Conservation (phyloP, 2,797 vertebrate species). For the Etheostoma perlongum region DNA sequence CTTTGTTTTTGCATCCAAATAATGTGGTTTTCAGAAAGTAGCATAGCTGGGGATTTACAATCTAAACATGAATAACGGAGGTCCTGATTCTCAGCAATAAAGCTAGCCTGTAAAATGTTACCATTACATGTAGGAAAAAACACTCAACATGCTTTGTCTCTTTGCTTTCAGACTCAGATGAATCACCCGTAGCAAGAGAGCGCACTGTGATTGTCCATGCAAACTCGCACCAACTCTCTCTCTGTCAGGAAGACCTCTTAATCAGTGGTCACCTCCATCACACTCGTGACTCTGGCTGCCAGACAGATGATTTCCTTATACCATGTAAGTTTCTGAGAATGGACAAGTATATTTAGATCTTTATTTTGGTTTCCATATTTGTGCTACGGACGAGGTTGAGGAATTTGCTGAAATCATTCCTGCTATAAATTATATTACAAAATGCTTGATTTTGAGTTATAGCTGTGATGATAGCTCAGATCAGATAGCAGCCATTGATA, state of each 20-base stretch:
- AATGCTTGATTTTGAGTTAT: constrained; percentile 17
- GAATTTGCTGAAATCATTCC: background rate
- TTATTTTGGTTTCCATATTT: constrained; percentile 20
- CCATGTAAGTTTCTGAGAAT: constrained; percentile 79
- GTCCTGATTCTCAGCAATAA: constrained; percentile 6
- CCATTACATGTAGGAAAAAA: background rate
- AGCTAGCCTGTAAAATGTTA: constrained; percentile 15
- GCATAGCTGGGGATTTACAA: constrained; percentile 5
- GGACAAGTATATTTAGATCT: constrained; percentile 35
- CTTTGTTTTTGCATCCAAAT: constrained; percentile 14
- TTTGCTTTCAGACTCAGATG: constrained; percentile 94
- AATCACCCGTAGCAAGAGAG: constrained; percentile 97
- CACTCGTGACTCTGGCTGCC: constrained; percentile 97
- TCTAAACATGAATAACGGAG: constrained; percentile 11
- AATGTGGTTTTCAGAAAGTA: constrained; percentile 9
- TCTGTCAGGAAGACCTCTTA: constrained; percentile 87
- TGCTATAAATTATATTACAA: constrained; percentile 1
- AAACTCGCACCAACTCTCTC: constrained; percentile 90
- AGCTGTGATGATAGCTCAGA: constrained; percentile 19
- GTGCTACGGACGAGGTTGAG: background rate
- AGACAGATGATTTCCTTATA: constrained; percentile 98
- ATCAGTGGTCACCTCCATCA: constrained; percentile 90
- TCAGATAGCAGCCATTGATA: constrained; percentile 24
- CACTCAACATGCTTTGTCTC: constrained; percentile 52
- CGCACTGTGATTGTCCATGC: constrained; percentile 95